Percentiles rank a stretch among this genome's conserved stretches.
These are phyloP conservation scores for Notechis scutatus DNA, from an alignment of 2,113 vertebrate genomes.

Conservation along the genomic window DNA sequence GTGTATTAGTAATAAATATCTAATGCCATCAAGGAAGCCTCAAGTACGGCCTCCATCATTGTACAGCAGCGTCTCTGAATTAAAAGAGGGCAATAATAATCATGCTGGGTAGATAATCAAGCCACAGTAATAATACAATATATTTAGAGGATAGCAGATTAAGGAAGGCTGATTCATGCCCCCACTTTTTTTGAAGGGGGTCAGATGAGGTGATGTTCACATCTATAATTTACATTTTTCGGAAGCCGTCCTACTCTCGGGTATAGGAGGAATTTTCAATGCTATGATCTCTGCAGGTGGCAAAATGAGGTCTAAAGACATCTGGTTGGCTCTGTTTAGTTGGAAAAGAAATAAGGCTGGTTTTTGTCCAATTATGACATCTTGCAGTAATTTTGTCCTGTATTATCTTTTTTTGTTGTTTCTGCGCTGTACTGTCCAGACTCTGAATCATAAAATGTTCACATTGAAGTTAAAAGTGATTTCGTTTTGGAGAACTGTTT, in stretches of 20 bases:
- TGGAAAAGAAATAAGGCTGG: constrained; percentile 37
- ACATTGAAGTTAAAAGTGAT: constrained; percentile 51
- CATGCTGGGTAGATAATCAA: neutral
- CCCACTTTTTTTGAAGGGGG: neutral
- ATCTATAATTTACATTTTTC: neutral
- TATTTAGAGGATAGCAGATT: neutral
- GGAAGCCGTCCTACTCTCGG: neutral
- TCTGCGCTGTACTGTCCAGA: constrained; percentile 25
- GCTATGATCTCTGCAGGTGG: neutral
- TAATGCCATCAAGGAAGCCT: neutral
- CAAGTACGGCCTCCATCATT: neutral
- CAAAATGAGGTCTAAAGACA: neutral
- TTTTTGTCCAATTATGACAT: constrained; percentile 57
- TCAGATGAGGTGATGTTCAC: neutral
- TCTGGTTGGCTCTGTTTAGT: neutral
- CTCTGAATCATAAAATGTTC: constrained; percentile 55
- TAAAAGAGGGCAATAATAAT: neutral
- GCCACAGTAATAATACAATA: neutral
- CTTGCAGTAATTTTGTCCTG: constrained; percentile 53
- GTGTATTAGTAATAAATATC: neutral
- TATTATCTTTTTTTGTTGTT: neutral
- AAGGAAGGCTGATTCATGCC: neutral
- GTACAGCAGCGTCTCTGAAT: neutral
- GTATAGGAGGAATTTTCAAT: neutral
- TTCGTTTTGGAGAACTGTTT: constrained; percentile 32